A percentile compares a stretch with the other conserved stretches of the same genome.
Evolutionary conservation across 2,113 vertebrate species (phyloP).

Genomic region (Daboia siamensis): DNA sequence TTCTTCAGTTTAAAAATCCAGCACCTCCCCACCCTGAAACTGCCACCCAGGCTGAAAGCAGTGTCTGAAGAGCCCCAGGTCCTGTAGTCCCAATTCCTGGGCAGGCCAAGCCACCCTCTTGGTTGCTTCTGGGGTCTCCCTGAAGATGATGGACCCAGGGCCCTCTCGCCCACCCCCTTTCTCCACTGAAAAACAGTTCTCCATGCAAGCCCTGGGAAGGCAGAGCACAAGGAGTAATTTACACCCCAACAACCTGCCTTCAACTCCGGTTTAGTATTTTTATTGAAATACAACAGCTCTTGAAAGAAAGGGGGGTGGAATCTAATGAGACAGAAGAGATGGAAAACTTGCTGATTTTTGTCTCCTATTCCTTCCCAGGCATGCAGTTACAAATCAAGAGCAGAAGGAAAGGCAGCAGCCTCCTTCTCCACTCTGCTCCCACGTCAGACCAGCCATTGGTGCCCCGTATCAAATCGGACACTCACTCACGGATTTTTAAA

Average conservation of each 20-base stretch:
- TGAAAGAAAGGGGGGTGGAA: constrained; percentile 77
- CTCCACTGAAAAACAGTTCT: background rate
- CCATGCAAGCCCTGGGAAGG: background rate
- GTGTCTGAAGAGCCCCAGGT: background rate
- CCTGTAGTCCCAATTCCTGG: background rate
- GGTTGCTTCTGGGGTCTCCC: background rate
- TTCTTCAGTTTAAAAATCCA: background rate
- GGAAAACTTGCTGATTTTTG: constrained; percentile 83
- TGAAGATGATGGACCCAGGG: too few relatives aligned
- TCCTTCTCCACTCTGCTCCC: constrained; percentile 81
- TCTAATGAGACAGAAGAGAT: constrained; percentile 82
- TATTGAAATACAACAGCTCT: constrained; percentile 83
- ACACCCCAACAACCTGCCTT: constrained; percentile 77
- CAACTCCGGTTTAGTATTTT: constrained; percentile 82
- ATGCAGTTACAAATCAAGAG: constrained; percentile 84
- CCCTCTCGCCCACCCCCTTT: background rate
- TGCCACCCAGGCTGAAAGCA: background rate
- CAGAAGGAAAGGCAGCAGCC: constrained; percentile 69
- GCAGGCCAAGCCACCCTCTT: background rate
- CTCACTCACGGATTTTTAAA: constrained; percentile 82
- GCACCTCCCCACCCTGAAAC: background rate
- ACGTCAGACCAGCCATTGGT: constrained; percentile 87
- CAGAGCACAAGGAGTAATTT: constrained; percentile 74
- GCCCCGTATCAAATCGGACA: constrained; percentile 88
- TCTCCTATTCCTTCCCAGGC: constrained; percentile 82